Percentiles rank a stretch among this genome's conserved stretches.
These are phyloP conservation scores for Centropus bengalensis DNA, from an alignment of 2,113 vertebrate genomes.

Conservation along the genomic window DNA sequence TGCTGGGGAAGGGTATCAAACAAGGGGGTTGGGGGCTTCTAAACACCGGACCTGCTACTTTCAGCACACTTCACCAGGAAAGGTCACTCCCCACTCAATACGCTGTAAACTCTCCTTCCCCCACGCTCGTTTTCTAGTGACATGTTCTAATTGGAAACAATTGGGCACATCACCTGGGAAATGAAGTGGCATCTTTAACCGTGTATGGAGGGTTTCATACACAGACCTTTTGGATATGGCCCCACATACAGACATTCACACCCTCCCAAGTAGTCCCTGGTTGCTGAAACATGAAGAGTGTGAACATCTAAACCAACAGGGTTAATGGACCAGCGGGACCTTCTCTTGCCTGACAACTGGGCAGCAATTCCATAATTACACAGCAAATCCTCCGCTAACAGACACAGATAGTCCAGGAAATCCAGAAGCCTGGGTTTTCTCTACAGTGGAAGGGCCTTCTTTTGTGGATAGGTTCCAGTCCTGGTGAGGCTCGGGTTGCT, in stretches of 20 bases:
- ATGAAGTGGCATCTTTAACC: background rate
- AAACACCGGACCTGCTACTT: rapidly evolving
- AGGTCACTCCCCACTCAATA: background rate
- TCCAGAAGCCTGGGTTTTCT: background rate
- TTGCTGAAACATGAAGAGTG: background rate
- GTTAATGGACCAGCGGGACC: background rate
- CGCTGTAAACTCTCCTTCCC: background rate
- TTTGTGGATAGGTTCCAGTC: background rate
- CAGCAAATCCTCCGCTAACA: background rate
- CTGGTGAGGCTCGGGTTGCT: background rate
- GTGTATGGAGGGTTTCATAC: background rate
- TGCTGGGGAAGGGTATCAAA: background rate
- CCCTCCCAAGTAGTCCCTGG: background rate
- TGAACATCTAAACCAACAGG: background rate
- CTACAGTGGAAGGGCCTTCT: background rate
- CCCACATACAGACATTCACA: rapidly evolving
- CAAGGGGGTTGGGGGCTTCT: background rate
- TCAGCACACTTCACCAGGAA: background rate
- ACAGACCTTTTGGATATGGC: background rate
- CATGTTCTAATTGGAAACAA: background rate
- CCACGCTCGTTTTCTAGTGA: background rate
- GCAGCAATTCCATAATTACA: background rate
- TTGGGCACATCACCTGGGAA: constrained; percentile 6
- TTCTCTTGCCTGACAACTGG: background rate
- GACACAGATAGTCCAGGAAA: background rate